These are phyloP conservation scores for Borostomias antarcticus DNA, from an alignment of 2,797 vertebrate genomes.

Conservation along the genomic window DNA sequence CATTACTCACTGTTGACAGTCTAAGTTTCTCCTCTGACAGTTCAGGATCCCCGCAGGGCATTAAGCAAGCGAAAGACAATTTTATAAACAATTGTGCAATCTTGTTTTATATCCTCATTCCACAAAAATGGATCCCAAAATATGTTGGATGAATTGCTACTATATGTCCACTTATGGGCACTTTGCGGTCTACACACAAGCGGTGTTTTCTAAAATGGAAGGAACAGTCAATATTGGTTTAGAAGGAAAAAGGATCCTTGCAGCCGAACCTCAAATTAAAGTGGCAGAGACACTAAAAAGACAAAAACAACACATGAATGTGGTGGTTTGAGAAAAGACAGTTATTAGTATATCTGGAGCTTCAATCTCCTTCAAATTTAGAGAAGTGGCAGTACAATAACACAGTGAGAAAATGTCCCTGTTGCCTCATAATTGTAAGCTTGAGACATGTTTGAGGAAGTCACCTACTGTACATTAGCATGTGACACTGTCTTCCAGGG, in stretches of 20 bases:
- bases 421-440: background rate
- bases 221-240: conserved; percentile 28
- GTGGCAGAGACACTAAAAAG: conserved; percentile 45
- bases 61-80: conserved; percentile 22
- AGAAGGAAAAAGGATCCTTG: conserved; percentile 32
- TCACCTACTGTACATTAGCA: background rate
- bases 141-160: conserved; percentile 33
- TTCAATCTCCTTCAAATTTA: background rate
- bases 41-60: conserved; percentile 13
- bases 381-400: background rate
- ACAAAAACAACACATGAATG: conserved; percentile 41
- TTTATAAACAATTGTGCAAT: conserved; percentile 42
- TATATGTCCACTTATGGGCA: conserved; percentile 16
- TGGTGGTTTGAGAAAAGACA: conserved; percentile 49
- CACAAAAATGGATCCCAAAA: conserved; percentile 44
- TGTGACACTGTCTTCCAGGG: background rate
- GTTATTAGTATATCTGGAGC: conserved; percentile 12
- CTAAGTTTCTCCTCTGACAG: conserved; percentile 36
- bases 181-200: conserved; percentile 40
- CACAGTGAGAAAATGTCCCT: background rate
- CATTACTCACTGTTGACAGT: too few relatives aligned
- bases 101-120: conserved; percentile 45
- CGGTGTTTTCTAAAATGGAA: conserved; percentile 44
- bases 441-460: background rate
- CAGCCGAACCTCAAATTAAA: conserved; percentile 52